Conservation (phyloP, 2,888 invertebrate species). For the Mesoligia furuncula region DNA sequence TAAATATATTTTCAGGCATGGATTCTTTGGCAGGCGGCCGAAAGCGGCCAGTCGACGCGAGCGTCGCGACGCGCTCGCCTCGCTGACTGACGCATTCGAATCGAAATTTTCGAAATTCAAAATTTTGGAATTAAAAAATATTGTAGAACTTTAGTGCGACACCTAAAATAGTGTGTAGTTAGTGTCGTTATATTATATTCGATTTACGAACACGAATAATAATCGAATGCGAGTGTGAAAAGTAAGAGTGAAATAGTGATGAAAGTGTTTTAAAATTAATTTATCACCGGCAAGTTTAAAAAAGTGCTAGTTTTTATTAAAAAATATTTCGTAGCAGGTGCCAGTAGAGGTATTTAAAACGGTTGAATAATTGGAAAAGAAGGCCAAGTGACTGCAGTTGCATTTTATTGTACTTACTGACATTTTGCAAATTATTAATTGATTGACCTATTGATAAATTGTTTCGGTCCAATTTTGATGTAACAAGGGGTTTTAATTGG, state of each 20-base stretch:
- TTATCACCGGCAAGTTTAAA: constrained; percentile 18
- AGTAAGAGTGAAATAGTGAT: constrained; percentile 65
- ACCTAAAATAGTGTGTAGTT: constrained; percentile 31
- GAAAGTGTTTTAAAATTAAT: constrained; percentile 41
- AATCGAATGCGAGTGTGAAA: constrained; percentile 61
- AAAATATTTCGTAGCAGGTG: constrained; percentile 43
- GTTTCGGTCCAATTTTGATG: constrained; percentile 36
- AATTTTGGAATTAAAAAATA: constrained; percentile 58
- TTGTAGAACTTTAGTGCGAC: constrained; percentile 54
- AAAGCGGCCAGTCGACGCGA: constrained; percentile 85
- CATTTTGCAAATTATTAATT: constrained; percentile 46
- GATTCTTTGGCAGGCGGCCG: constrained; percentile 87
- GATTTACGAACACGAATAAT: constrained; percentile 64
- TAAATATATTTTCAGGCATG: constrained; percentile 87
- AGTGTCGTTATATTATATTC: constrained; percentile 49
- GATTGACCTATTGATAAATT: constrained; percentile 57
- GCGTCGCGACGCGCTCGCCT: constrained; percentile 82
- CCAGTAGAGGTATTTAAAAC: constrained; percentile 40
- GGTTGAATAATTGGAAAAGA: constrained; percentile 42
- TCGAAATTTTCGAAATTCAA: constrained; percentile 74
- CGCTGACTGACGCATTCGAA: constrained; percentile 77
- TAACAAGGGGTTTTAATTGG: constrained; percentile 51
- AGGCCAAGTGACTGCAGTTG: constrained; percentile 59
- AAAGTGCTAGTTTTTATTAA: constrained; percentile 15
- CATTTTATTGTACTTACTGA: constrained; percentile 48